Percentiles rank a stretch among this genome's conserved stretches.
Evolutionary conservation across 2,888 invertebrate species (phyloP).

Genomic region (Conus canariensis): DNA sequence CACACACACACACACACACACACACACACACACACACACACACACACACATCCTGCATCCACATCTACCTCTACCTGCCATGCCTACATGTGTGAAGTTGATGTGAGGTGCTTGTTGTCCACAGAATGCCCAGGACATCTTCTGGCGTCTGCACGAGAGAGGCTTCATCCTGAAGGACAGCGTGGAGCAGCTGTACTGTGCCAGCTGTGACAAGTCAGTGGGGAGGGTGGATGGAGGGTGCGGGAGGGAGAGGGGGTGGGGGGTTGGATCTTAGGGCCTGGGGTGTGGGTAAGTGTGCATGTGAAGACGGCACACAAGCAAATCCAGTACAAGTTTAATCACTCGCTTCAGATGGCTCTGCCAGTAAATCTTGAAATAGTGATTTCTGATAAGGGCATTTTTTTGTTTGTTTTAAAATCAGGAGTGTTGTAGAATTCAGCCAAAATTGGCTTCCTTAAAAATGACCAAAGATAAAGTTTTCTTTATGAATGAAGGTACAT

Average conservation of each 20-base stretch:
- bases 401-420: too few relatives aligned
- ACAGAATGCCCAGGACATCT: conserved; percentile 94
- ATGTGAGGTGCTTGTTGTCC: conserved; percentile 80
- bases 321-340: too few relatives aligned
- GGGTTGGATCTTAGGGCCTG: neutral
- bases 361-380: too few relatives aligned
- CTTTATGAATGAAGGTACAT: too few relatives aligned
- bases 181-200: conserved; percentile 95
- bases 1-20: conserved; percentile 1
- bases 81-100: too few relatives aligned
- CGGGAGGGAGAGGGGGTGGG: neutral
- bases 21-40: neutral
- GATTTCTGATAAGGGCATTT: too few relatives aligned
- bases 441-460: too few relatives aligned
- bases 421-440: too few relatives aligned
- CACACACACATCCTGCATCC: too few relatives aligned
- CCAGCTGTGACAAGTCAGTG: conserved; percentile 86
- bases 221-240: neutral
- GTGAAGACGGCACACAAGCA: neutral
- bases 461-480: too few relatives aligned
- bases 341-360: too few relatives aligned
- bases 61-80: too few relatives aligned
- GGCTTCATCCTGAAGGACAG: conserved; percentile 90
- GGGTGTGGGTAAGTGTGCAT: neutral
- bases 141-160: conserved; percentile 88